Percentiles rank a stretch among this genome's conserved stretches.
Evolutionary conservation across 2,113 vertebrate species (phyloP).

Genomic region (Origma solitaria): DNA sequence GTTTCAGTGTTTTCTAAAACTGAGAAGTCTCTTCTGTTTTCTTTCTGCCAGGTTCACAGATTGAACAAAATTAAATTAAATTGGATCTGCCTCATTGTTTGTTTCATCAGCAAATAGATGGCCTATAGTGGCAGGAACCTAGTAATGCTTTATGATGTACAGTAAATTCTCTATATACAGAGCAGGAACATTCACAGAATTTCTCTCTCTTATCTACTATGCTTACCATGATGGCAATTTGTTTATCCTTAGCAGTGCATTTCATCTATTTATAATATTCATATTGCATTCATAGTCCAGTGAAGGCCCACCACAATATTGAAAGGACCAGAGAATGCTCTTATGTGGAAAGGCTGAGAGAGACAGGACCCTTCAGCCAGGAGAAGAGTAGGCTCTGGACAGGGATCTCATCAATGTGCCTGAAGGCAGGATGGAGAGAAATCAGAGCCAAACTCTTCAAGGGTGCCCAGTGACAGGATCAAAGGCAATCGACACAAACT

Average conservation of each 20-base stretch:
- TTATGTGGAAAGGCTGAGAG: neutral
- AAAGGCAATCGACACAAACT: neutral
- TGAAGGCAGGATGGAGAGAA: neutral
- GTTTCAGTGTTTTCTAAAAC: neutral
- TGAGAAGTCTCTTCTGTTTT: neutral
- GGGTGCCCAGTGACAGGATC: neutral
- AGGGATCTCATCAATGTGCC: neutral
- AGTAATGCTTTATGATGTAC: neutral
- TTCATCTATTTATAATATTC: neutral
- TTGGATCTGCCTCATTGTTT: neutral
- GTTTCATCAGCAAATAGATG: neutral
- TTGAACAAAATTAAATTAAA: neutral
- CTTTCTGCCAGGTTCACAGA: neutral
- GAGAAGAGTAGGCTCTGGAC: neutral
- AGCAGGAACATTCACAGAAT: neutral
- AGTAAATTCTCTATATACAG: neutral
- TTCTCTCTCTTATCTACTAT: neutral
- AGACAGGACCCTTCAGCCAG: neutral
- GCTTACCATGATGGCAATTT: neutral
- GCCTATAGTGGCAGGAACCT: neutral
- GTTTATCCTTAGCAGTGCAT: neutral
- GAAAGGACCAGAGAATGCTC: neutral
- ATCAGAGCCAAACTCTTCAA: neutral
- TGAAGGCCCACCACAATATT: neutral
- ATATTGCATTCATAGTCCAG: neutral